Evolutionary conservation across 2,797 vertebrate species (phyloP).

Genomic region (Tamandua tetradactyla): DNA sequence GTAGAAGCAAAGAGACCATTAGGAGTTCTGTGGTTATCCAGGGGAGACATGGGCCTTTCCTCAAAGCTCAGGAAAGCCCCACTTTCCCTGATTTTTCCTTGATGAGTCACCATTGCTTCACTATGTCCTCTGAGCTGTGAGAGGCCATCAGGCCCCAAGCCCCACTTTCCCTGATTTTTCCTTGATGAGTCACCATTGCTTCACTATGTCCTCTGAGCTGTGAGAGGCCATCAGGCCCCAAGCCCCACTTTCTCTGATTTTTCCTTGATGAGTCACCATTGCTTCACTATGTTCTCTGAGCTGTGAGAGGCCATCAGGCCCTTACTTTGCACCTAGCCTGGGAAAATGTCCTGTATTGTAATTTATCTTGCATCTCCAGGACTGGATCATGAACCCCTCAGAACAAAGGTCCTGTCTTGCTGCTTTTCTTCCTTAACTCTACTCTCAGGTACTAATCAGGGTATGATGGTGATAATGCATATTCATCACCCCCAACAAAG

Average conservation of each 20-base stretch:
- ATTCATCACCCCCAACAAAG: background rate
- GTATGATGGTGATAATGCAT: background rate
- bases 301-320: background rate
- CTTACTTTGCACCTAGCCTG: background rate
- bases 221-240: no score
- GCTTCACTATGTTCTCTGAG: background rate
- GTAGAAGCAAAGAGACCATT: background rate
- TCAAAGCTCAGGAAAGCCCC: no score
- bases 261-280: background rate
- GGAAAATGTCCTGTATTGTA: background rate
- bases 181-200: background rate
- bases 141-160: no score
- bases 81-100: background rate
- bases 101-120: background rate
- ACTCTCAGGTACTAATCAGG: no score
- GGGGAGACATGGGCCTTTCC: background rate
- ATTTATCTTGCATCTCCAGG: background rate
- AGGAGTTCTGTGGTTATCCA: background rate
- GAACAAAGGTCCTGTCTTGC: background rate
- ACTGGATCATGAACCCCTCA: background rate
- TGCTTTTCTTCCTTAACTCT: background rate
- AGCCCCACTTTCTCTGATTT: no score
- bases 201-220: background rate
- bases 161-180: background rate
- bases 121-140: background rate